Conservation (phyloP, 2,113 vertebrate genomes). For the Archilochus colubris region DNA sequence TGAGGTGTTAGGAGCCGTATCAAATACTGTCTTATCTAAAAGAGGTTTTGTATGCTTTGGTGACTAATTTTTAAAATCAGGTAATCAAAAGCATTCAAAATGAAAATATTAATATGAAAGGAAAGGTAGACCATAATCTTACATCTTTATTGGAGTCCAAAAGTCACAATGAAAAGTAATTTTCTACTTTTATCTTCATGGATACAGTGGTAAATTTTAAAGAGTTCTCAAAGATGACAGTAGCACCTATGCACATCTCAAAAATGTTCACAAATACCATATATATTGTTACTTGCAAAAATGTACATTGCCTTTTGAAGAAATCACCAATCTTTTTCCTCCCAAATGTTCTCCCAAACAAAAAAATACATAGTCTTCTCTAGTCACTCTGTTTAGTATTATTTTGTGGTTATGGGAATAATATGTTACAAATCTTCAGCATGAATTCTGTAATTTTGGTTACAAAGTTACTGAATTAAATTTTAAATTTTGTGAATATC, state of each 20-base stretch:
- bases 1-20: neutral
- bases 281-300: neutral
- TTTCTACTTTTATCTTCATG: neutral
- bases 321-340: neutral
- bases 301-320: neutral
- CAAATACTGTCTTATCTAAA: neutral
- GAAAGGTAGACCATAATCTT: neutral
- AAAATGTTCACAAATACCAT: neutral
- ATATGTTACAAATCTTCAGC: neutral
- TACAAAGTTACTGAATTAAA: neutral
- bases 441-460: neutral
- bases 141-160: neutral
- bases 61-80: neutral
- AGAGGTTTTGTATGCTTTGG: neutral
- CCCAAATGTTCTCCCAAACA: neutral
- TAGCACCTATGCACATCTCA: neutral
- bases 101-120: neutral
- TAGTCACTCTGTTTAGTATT: neutral
- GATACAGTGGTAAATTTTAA: neutral
- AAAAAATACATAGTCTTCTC: neutral
- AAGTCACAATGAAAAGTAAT: neutral
- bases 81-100: neutral
- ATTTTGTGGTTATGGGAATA: neutral
- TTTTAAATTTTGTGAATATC: neutral
- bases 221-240: neutral